Evolutionary conservation across 2,888 invertebrate species (phyloP), one percentile per base, ranked within the genome.

Genomic region (Monopis laevigella): DNA sequence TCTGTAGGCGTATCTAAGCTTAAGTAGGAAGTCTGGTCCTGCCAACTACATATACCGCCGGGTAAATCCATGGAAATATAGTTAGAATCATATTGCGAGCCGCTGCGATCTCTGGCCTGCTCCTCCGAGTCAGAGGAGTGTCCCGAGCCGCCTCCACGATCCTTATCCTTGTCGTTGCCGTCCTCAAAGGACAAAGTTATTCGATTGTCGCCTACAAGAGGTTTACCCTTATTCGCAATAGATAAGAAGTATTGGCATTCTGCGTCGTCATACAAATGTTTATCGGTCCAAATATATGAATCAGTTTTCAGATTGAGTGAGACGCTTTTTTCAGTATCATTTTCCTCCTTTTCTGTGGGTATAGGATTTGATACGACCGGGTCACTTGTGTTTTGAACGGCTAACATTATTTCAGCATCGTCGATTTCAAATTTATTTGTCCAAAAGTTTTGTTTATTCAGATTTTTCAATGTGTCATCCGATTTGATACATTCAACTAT

Each of bases 41-140:
- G 86, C 91, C 91, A 92, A 60, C 89, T 88, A 64, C 89, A 89
- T 52, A 92, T 85, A 42, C 91, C 91, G 46, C 90, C 90, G 4
- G 92, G 92, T 48, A 92, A 73, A 67, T 89, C 88, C 58, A 89
- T 86, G 38, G 87, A 84, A 53, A 87, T 82, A 54, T 85, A 86
- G 56, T 86, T 85, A 10, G 88, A 86, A 54, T 78, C 71, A 43
- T 58, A 69, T 24, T 71, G 67, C 36, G 62, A 61, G 42, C 52
- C 53, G 17, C 61, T 49, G 12, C 10, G 8, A 30, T 65, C 64
- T 51, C 56, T 69, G 7, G 29, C 36, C 11, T 61, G 55, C 45
- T 65, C 68, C 27, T 72, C 75, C 16, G 56, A 53, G 50, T 77
- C 78, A 28, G 80, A 78, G 40, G 81, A 66, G 45, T 82, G 86